Evolutionary conservation across 2,888 invertebrate genomes (phyloP).

Genomic region (Netelia inedita): DNA sequence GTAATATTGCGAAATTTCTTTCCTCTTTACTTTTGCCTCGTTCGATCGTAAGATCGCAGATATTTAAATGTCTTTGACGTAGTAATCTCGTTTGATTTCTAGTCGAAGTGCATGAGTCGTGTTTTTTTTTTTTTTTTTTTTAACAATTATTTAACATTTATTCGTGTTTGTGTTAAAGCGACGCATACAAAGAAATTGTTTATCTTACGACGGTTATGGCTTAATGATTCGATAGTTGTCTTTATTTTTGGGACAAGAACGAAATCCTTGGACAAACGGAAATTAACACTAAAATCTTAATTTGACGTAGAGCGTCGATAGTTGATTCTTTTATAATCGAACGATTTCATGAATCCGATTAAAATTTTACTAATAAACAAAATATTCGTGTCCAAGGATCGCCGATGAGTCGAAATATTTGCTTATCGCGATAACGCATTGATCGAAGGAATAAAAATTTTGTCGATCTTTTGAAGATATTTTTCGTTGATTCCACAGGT

Average conservation of each 20-base stretch:
- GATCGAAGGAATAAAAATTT: too few relatives aligned
- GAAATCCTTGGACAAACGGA: constrained; percentile 8
- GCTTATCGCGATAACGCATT: too few relatives aligned
- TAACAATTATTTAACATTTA: neutral
- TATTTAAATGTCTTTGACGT: neutral
- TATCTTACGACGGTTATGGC: too few relatives aligned
- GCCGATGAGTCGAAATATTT: too few relatives aligned
- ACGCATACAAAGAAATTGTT: too few relatives aligned
- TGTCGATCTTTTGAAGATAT: too few relatives aligned
- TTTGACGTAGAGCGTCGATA: too few relatives aligned
- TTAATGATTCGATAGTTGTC: too few relatives aligned
- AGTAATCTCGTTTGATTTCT: neutral
- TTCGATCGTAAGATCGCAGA: too few relatives aligned
- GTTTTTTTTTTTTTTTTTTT: neutral
- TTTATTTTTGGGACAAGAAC: neutral
- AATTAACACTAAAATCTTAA: neutral
- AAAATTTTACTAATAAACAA: too few relatives aligned
- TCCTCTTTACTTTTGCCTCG: neutral
- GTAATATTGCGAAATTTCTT: neutral
- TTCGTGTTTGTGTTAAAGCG: neutral
- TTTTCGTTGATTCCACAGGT: constrained; percentile 86
- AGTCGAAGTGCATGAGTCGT: neutral
- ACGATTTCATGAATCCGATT: too few relatives aligned
- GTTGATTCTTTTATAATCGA: neutral
- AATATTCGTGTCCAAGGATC: too few relatives aligned